A percentile compares a stretch with the other conserved stretches of the same genome.
phyloP scores from a whole-genome alignment of 2,113 vertebrate genomes.

The Ivindomyrus marchei region DNA sequence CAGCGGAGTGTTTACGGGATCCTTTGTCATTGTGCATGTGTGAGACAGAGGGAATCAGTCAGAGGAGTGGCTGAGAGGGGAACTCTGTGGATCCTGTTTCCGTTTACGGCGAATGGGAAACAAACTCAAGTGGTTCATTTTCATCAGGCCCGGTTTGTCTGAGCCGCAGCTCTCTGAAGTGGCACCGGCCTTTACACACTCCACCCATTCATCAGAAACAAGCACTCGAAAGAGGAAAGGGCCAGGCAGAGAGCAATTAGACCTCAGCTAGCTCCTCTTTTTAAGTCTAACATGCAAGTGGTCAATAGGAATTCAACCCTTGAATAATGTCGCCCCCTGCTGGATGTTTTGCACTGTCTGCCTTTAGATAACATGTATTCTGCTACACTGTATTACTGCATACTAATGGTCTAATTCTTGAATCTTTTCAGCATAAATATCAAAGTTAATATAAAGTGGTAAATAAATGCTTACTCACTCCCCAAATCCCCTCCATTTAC shows the following conservation, averaged over 20 bases:
- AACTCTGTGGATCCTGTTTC: constrained; percentile 34
- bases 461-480: neutral
- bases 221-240: constrained; percentile 34
- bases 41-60: neutral
- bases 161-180: constrained; percentile 48
- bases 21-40: neutral
- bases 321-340: constrained; percentile 30
- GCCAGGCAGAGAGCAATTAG: constrained; percentile 46
- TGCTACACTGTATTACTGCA: neutral
- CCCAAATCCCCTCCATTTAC: neutral
- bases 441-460: neutral
- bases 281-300: constrained; percentile 29
- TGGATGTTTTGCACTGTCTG: constrained; percentile 10
- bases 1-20: neutral
- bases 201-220: constrained; percentile 51
- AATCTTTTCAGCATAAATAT: neutral
- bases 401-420: neutral
- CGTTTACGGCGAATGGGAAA: constrained; percentile 43
- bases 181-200: constrained; percentile 40
- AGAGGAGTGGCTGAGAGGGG: constrained; percentile 35
- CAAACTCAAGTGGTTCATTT: constrained; percentile 63
- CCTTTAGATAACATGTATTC: neutral
- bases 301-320: neutral
- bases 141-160: constrained; percentile 50
- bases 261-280: constrained; percentile 36